These are phyloP conservation scores for Bujurquina vittata DNA, from an alignment of 2,113 vertebrate genomes.

Conservation along the genomic window DNA sequence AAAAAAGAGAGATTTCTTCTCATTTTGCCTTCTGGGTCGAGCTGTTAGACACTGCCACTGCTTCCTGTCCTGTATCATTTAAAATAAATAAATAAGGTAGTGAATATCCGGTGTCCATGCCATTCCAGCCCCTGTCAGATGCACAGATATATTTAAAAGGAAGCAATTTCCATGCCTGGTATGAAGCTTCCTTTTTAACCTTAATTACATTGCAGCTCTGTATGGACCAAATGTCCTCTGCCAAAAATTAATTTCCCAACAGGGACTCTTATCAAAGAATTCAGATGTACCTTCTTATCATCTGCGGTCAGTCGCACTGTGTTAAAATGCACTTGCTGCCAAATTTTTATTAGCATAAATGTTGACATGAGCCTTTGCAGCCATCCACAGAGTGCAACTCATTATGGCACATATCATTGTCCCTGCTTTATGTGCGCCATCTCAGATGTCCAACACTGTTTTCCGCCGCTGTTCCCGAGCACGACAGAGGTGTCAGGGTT, in stretches of 20 bases:
- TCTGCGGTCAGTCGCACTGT: constrained; percentile 45
- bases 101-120: not conserved
- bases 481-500: constrained; percentile 10
- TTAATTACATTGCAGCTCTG: constrained; percentile 59
- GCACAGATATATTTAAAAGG: constrained; percentile 55
- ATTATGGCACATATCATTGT: constrained; percentile 42
- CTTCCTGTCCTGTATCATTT: not conserved
- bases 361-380: constrained; percentile 59
- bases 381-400: constrained; percentile 59
- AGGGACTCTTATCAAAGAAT: constrained; percentile 59
- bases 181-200: constrained; percentile 63
- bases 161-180: constrained; percentile 49
- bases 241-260: constrained; percentile 66
- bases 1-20: not conserved
- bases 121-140: constrained; percentile 11
- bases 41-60: not conserved
- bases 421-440: constrained; percentile 1
- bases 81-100: not conserved
- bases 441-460: constrained; percentile 43
- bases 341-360: constrained; percentile 61
- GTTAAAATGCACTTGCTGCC: constrained; percentile 48
- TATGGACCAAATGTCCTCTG: constrained; percentile 50
- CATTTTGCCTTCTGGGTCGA: constrained; percentile 7
- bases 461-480: constrained; percentile 30
- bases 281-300: constrained; percentile 60